Percentiles rank a stretch among this genome's conserved stretches.
phyloP scores from a whole-genome alignment of 2,888 invertebrate genomes.

The Oligia latruncula region DNA sequence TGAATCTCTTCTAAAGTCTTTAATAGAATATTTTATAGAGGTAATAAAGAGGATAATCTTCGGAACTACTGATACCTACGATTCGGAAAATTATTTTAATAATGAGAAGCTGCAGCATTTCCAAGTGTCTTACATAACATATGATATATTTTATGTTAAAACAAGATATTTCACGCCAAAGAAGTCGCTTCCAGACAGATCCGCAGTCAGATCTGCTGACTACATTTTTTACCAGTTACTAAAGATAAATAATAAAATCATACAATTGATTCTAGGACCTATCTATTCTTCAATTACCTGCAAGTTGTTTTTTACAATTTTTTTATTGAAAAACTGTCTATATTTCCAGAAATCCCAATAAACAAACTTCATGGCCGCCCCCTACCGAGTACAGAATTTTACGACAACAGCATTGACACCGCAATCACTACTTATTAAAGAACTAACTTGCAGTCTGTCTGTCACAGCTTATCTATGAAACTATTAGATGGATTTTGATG shows the following conservation, averaged over 20 bases:
- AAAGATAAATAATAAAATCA: background rate
- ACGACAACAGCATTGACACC: conserved; percentile 51
- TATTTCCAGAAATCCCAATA: conserved; percentile 1
- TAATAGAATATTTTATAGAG: background rate
- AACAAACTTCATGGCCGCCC: conserved; percentile 33
- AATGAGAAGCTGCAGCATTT: background rate
- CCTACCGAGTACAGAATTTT: conserved; percentile 38
- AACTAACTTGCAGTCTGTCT: conserved; percentile 20
- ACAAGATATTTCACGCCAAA: background rate
- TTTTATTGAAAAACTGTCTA: background rate
- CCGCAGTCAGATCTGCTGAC: background rate
- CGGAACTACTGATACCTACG: background rate
- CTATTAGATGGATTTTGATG: conserved; percentile 17
- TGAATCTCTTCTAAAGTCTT: too few species aligned
- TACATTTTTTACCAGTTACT: too few species aligned
- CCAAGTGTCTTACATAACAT: background rate
- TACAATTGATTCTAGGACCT: background rate
- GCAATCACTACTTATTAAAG: conserved; percentile 35
- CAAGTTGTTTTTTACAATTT: background rate
- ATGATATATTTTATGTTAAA: background rate
- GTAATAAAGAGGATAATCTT: background rate
- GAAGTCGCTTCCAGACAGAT: background rate
- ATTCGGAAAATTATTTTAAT: background rate
- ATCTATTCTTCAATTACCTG: background rate
- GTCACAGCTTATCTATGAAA: conserved; percentile 43